Evolutionary conservation across 2,888 invertebrate genomes (phyloP), one percentile per base, ranked within the genome.

Genomic region (Diplolepis rosae): DNA sequence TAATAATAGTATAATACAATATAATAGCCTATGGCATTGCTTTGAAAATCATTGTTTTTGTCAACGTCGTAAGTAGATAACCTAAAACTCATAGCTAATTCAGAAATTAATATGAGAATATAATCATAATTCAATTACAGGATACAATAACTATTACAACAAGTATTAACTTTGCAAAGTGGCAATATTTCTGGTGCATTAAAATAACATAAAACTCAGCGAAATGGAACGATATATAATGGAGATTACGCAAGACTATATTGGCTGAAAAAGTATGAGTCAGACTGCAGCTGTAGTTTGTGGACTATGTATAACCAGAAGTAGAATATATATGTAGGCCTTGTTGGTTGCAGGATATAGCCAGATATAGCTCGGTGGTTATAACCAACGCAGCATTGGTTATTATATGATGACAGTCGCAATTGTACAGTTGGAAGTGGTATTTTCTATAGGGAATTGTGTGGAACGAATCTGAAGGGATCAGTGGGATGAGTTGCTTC

Each of bases 351-450:
- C 27, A 52, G 52, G 51, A 52, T 51, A 27, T 5, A n/a, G 24
- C 24, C 24, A 61, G 24, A 61, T 32, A 61, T 39, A 61, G 61
- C 22, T 39, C n/a, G 39, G 7, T 61, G 61, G 61, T 61, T 61
- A 61, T 61, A 42, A 61, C 61, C 61, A 39, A 39, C 15, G 32
- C 54, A 18, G 54, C 32, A 18, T 54, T 54, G 24, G 35, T 61
- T 61, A 61, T 61, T 39, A 39, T 61, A 61, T 61, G 73, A 77
- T 77, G 77, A 77, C 74, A 72, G 75, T 76, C 71, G 78, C 78
- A 81, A 82, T 82, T 79, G 80, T 79, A 79, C 76, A 79, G 78
- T 73, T 78, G 79, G 73, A 77, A 77, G 78, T 80, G 79, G 79
- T 74, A 77, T 78, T 77, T 77, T 66, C 73, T 75, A 48, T 74